Percentiles rank a stretch among this genome's conserved stretches.
Evolutionary conservation across 2,113 vertebrate species (phyloP).

Genomic region (Gopherus evgoodei): DNA sequence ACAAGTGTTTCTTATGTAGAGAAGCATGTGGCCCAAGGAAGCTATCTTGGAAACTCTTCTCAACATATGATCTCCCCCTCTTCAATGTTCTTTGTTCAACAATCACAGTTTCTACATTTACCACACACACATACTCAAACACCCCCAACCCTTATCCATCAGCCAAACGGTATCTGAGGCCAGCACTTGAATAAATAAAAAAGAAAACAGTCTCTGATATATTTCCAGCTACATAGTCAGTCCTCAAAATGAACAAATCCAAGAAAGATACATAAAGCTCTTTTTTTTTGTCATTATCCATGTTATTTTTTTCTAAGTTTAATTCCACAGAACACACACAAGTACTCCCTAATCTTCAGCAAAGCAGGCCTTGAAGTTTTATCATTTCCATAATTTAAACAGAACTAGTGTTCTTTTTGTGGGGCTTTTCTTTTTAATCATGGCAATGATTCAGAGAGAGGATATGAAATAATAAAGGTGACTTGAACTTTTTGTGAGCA

Average conservation of each 20-base stretch:
- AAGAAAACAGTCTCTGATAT: neutral
- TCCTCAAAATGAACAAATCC: neutral
- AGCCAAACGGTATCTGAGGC: neutral
- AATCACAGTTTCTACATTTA: neutral
- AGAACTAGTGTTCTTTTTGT: constrained; percentile 18
- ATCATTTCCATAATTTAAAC: constrained; percentile 60
- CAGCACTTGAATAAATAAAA: neutral
- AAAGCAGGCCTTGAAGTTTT: constrained; percentile 31
- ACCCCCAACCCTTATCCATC: neutral
- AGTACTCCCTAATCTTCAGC: constrained; percentile 7
- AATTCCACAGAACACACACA: neutral
- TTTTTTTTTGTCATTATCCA: neutral
- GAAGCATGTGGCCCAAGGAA: neutral
- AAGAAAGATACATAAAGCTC: neutral
- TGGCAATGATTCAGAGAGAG: constrained; percentile 35
- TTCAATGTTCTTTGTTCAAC: neutral
- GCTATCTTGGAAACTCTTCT: neutral
- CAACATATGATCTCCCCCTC: accelerated
- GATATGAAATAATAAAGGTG: constrained; percentile 47
- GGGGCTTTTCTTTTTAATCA: constrained; percentile 42
- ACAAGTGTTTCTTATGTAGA: neutral
- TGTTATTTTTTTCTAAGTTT: neutral
- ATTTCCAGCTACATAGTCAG: neutral
- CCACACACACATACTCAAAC: neutral
- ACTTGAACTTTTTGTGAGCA: constrained; percentile 50